These are phyloP conservation scores for Eulacestoma nigropectus DNA, from an alignment of 2,113 vertebrate genomes.

Conservation along the genomic window DNA sequence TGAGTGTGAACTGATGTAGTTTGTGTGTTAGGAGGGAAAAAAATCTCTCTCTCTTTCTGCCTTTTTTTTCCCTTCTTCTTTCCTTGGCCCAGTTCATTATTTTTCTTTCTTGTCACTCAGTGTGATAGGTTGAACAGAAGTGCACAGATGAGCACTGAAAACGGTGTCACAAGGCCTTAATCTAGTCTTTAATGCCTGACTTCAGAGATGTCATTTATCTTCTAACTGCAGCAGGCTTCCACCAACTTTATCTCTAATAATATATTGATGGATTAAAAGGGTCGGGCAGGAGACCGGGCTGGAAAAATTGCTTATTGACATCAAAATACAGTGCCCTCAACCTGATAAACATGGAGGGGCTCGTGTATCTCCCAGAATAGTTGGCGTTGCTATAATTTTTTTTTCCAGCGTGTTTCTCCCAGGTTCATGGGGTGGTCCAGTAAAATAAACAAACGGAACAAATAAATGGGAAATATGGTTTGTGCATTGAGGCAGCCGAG, in stretches of 20 bases:
- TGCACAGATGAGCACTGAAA: slow-evolving; percentile 99
- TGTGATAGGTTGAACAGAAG: slow-evolving; percentile 99
- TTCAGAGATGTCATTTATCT: slow-evolving; percentile 99
- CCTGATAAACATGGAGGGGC: slow-evolving; percentile 99
- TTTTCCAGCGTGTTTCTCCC: slow-evolving; percentile 71
- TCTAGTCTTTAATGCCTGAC: slow-evolving; percentile 99
- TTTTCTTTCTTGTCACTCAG: slow-evolving; percentile 99
- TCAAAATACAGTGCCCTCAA: slow-evolving; percentile 99
- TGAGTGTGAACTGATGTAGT: slow-evolving; percentile 81
- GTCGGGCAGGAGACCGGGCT: slow-evolving; percentile 99
- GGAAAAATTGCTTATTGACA: slow-evolving; percentile 99
- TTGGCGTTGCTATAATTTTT: slow-evolving; percentile 82
- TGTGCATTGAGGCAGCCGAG: slow-evolving; percentile 41
- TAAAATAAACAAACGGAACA: slow-evolving; percentile 76
- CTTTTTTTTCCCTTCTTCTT: slow-evolving; percentile 83
- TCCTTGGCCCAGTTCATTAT: slow-evolving; percentile 99
- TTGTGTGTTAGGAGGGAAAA: slow-evolving; percentile 69
- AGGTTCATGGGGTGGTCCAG: slow-evolving; percentile 79
- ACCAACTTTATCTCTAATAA: slow-evolving; percentile 99
- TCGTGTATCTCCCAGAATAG: slow-evolving; percentile 85
- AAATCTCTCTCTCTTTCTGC: slow-evolving; percentile 79
- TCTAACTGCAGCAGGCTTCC: slow-evolving; percentile 99
- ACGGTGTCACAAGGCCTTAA: slow-evolving; percentile 99
- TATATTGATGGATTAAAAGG: slow-evolving; percentile 99
- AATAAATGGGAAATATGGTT: slow-evolving; percentile 75